Percentiles rank a stretch among this genome's conserved stretches.
Evolutionary conservation across 1,140 invertebrate genomes (phyloP).

Genomic region (Drosophila ficusphila): DNA sequence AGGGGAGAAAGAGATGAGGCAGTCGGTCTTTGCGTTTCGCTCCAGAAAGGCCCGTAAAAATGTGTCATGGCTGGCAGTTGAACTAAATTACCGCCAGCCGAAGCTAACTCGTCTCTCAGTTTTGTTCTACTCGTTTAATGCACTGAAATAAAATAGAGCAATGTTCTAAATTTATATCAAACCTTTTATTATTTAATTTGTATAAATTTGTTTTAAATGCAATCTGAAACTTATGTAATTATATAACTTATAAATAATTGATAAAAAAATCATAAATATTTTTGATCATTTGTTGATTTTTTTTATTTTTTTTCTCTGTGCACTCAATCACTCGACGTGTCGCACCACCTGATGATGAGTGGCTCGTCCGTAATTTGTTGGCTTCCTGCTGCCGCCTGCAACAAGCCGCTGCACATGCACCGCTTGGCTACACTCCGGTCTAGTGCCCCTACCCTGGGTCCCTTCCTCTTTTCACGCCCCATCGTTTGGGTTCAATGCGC

Average conservation of each 20-base stretch:
- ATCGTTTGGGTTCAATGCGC: constrained; percentile 73
- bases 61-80: constrained; percentile 76
- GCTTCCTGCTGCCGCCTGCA: constrained; percentile 66
- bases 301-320: background rate
- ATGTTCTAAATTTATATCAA: no score
- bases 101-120: constrained; percentile 30
- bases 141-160: background rate
- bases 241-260: no score
- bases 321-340: constrained; percentile 64
- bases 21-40: constrained; percentile 42
- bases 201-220: no score
- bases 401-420: constrained; percentile 80
- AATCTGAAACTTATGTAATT: no score
- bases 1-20: background rate
- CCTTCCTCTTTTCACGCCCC: background rate
- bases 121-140: constrained; percentile 30
- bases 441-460: background rate
- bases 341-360: constrained; percentile 77
- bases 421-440: constrained; percentile 59
- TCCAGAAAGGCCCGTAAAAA: constrained; percentile 68
- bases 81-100: constrained; percentile 62
- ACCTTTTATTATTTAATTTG: no score
- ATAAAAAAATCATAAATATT: no score
- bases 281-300: background rate
- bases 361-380: constrained; percentile 69